phyloP scores from a whole-genome alignment of 2,797 vertebrate genomes.

The Denticeps clupeoides region DNA sequence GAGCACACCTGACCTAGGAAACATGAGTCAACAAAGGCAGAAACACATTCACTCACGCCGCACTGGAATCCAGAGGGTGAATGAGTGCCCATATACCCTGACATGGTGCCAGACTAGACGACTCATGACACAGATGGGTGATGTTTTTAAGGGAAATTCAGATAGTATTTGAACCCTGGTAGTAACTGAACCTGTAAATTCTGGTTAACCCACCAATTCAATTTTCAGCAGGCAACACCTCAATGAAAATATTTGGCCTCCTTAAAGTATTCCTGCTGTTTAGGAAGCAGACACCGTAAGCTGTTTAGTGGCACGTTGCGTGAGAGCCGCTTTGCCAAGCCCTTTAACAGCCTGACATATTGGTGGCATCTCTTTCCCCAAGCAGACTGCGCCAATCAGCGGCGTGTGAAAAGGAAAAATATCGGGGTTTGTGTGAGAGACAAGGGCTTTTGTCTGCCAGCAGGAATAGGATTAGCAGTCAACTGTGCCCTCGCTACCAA shows the following conservation, averaged over 20 bases:
- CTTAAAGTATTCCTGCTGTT: too few species aligned
- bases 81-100: too few species aligned
- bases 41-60: slow-evolving; percentile 6
- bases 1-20: slow-evolving; percentile 17
- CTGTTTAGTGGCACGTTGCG: neutral
- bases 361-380: neutral
- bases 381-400: neutral
- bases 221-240: too few species aligned
- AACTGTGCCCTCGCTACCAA: slow-evolving; percentile 9
- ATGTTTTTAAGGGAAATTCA: too few species aligned
- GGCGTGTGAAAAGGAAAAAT: slow-evolving; percentile 3
- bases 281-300: neutral
- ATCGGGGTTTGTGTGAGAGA: slow-evolving; percentile 10
- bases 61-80: neutral
- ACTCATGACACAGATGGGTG: too few species aligned
- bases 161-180: too few species aligned
- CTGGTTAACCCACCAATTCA: too few species aligned
- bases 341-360: neutral
- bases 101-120: too few species aligned
- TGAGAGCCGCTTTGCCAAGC: neutral
- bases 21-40: slow-evolving; percentile 3
- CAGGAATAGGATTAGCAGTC: slow-evolving; percentile 16
- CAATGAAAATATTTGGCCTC: too few species aligned
- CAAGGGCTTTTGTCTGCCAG: slow-evolving; percentile 19
- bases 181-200: too few species aligned